Percentiles rank a stretch among this genome's conserved stretches.
Evolutionary conservation across 1,140 invertebrate species (phyloP).

Genomic region (Polyergus mexicanus): DNA sequence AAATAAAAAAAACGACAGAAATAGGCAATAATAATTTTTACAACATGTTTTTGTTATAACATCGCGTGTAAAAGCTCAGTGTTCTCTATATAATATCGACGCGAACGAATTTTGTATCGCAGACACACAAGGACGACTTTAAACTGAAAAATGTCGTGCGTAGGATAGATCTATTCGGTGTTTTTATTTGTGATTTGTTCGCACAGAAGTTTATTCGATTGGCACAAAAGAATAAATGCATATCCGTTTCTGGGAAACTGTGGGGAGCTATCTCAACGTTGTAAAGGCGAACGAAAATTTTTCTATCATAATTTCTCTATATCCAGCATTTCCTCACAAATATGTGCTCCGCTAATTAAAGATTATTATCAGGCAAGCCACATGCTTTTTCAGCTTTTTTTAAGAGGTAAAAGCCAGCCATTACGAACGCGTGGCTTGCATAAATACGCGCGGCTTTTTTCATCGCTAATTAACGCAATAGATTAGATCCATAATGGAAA

Average conservation of each 20-base stretch:
- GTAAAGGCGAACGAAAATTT: conserved; percentile 21
- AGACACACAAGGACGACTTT: conserved; percentile 35
- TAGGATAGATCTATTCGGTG: conserved; percentile 15
- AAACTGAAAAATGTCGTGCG: conserved; percentile 8
- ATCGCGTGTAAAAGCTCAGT: not conserved
- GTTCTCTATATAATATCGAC: conserved; percentile 37
- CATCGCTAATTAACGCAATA: conserved; percentile 45
- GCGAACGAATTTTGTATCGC: conserved; percentile 40
- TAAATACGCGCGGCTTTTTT: conserved; percentile 31
- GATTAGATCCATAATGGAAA: conserved; percentile 46
- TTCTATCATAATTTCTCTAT: conserved; percentile 18
- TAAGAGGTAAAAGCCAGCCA: conserved; percentile 27
- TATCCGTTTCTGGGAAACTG: not conserved
- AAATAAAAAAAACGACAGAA: not conserved
- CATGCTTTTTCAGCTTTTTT: conserved; percentile 63
- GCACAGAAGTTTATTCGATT: not conserved
- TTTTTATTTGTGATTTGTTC: conserved; percentile 61
- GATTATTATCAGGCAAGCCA: conserved; percentile 65
- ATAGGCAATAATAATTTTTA: not conserved
- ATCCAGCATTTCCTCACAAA: conserved; percentile 38
- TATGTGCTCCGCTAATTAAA: conserved; percentile 67
- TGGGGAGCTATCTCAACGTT: not conserved
- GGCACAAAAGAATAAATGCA: conserved; percentile 48
- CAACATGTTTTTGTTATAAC: not conserved
- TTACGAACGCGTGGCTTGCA: not conserved